Percentiles rank a stretch among this genome's conserved stretches.
Evolutionary conservation across 2,113 vertebrate species (phyloP).

Genomic region (Gambusia holbrooki): DNA sequence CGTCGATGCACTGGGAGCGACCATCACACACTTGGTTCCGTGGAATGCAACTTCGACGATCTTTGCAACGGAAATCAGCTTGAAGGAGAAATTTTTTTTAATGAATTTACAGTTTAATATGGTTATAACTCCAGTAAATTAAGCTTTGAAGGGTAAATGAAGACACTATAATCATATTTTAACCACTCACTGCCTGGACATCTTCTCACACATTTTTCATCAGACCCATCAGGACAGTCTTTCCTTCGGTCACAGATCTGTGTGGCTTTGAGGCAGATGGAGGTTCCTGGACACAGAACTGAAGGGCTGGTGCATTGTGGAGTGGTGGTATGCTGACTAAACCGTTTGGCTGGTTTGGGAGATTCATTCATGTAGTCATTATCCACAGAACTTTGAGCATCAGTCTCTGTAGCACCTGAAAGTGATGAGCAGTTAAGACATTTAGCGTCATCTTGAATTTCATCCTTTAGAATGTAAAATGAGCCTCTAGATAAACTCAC

Average conservation of each 20-base stretch:
- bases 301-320: slow-evolving; percentile 58
- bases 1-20: slow-evolving; percentile 4
- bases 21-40: slow-evolving; percentile 1
- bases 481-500: neutral
- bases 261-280: slow-evolving; percentile 77
- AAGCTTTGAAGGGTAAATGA: neutral
- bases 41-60: neutral
- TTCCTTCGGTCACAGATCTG: slow-evolving; percentile 83
- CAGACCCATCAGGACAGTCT: slow-evolving; percentile 87
- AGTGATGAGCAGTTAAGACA: neutral
- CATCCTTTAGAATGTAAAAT: neutral
- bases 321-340: neutral
- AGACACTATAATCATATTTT: neutral
- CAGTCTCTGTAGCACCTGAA: neutral
- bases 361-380: neutral
- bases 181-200: slow-evolving; percentile 61
- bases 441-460: neutral
- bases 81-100: neutral
- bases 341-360: neutral
- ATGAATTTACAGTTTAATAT: too few species aligned
- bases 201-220: slow-evolving; percentile 80
- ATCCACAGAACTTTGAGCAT: neutral
- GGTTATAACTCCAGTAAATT: too few species aligned
- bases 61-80: slow-evolving; percentile 12
- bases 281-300: slow-evolving; percentile 75